Base-by-base conservation (phyloP, 2,113 vertebrate genomes). In the Zapornia atra region DNA sequence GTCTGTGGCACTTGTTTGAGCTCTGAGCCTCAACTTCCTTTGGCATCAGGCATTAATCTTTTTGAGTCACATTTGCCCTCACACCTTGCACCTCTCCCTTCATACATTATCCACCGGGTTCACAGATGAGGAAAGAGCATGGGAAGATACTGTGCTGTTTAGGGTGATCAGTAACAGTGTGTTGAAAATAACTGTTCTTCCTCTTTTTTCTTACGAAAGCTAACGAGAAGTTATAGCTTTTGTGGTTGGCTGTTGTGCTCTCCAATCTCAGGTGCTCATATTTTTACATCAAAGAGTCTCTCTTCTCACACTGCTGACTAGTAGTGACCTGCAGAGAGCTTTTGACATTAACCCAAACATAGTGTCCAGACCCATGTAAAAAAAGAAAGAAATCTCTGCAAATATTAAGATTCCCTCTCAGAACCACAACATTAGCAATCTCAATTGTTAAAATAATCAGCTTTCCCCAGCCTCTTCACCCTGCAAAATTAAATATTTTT, bases 61-160 rank as follows among this genome's bases (percentile, higher is more conserved):
- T n/a, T 16, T 1, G 3, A 63, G 75, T 51, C 42, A 25, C 0
- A 0, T 42, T 53, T 76, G 50, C 33, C 50, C 38, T 57, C 51
- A 26, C 28, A 15, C 51, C 42, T 63, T 59, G 61, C 57, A 60
- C 24, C 9, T 90, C 66, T 94, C 59, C 54, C 38, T 57, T 61
- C 50, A 34, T 14, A 48, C 18, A 5, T 68, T 25, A 36, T 36
- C 61, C 50, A 33, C 6, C 50, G 15, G 21, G 28, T 6, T 71
- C 61, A 15, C 0, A 9, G 40, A 57, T 29, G 64, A 54, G 29
- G 36, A 65, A 44, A 36, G 48, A 69, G 13, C 38, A 60, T 1
- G 15, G n/a, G 28, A 61, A 28, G 40, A 36, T 3, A 40, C 42
- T 16, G 5, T n/a, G 54, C 40, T 83, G 15, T 61, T 88, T 36